A percentile compares a stretch with the other conserved stretches of the same genome.
These are phyloP conservation scores for Carlito syrichta DNA, from an alignment of 2,113 vertebrate genomes.

Conservation along the genomic window DNA sequence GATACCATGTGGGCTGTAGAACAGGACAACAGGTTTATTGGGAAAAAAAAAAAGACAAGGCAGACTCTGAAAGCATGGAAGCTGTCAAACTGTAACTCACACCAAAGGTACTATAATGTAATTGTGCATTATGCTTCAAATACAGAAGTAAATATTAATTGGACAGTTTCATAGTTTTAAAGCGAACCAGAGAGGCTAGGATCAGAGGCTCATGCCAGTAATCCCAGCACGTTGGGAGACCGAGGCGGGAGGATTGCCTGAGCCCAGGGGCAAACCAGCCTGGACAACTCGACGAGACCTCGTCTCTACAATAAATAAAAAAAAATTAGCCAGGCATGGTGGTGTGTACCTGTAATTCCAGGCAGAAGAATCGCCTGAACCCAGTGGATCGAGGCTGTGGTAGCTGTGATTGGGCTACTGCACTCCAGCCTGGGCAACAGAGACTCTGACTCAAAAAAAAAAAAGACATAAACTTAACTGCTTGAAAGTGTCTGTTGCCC, in stretches of 20 bases:
- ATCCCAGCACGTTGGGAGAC: neutral
- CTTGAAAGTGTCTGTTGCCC: too few species aligned
- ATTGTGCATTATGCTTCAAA: neutral
- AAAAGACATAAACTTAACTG: too few species aligned
- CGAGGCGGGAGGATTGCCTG: neutral
- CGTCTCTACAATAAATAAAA: neutral
- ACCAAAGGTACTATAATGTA: neutral
- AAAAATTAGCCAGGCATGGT: neutral
- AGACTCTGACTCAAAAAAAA: neutral
- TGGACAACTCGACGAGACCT: neutral
- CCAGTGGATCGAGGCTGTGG: too few species aligned
- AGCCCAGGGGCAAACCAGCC: neutral
- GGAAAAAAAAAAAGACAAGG: too few species aligned
- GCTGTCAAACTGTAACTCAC: neutral
- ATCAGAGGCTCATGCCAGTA: neutral
- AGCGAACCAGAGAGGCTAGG: neutral
- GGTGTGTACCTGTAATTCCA: neutral
- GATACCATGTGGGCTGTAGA: too few species aligned
- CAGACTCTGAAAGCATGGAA: neutral
- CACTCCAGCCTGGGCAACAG: neutral
- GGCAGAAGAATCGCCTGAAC: neutral
- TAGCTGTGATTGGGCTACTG: neutral
- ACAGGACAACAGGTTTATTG: neutral
- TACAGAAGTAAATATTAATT: neutral
- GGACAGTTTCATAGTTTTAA: neutral